phyloP scores from a whole-genome alignment of 1,140 invertebrate genomes.

The Neodiprion lecontei region DNA sequence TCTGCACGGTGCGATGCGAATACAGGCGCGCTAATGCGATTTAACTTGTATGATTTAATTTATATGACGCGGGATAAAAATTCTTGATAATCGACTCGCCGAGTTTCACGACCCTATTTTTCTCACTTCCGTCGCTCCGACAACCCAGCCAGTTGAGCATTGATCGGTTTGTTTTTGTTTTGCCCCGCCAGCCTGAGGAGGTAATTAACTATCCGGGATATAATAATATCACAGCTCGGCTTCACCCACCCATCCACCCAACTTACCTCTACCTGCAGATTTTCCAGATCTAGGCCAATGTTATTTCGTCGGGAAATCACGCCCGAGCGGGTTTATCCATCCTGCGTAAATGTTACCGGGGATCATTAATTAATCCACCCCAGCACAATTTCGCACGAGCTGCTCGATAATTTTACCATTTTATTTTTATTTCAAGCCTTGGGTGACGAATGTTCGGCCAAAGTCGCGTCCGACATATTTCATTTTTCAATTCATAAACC shows the following conservation, averaged over 20 bases:
- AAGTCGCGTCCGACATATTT: no score
- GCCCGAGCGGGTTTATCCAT: background rate
- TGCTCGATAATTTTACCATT: no score
- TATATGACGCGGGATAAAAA: background rate
- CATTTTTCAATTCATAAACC: no score
- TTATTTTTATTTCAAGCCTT: no score
- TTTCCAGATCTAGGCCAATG: background rate
- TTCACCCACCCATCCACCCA: no score
- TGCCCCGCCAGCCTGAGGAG: background rate
- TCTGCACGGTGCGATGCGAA: background rate
- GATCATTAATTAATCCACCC: no score
- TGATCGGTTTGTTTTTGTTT: background rate
- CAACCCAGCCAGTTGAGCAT: background rate
- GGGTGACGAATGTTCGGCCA: no score
- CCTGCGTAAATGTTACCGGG: no score
- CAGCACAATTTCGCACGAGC: no score
- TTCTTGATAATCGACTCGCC: background rate
- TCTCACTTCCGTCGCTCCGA: background rate
- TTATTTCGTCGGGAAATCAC: background rate
- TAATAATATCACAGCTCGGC: background rate
- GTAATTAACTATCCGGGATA: background rate
- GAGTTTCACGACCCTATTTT: background rate
- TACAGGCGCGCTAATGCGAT: background rate
- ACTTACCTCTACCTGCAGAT: no score
- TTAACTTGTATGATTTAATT: background rate